phyloP scores from a whole-genome alignment of 2,888 invertebrate species.

The Eristalis tenax region DNA sequence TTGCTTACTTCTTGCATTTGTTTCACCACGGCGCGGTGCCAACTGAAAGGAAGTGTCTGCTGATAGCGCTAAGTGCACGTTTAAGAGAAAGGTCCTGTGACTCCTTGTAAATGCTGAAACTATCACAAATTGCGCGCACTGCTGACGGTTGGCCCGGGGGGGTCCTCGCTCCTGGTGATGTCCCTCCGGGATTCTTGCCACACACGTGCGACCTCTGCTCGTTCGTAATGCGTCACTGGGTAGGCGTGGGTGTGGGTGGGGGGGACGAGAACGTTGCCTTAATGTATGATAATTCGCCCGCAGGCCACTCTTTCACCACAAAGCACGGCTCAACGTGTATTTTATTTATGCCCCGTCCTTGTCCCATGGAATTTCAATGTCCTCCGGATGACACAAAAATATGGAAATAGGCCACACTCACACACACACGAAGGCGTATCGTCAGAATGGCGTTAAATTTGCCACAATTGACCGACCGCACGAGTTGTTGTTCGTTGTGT shows the following conservation, averaged over 20 bases:
- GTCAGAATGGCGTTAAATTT: slow-evolving; percentile 33
- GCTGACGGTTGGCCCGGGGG: not conserved
- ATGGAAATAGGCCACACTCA: not conserved
- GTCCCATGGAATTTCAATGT: slow-evolving; percentile 24
- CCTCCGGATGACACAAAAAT: not conserved
- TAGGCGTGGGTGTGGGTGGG: too few species aligned
- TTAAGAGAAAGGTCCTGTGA: slow-evolving; percentile 1
- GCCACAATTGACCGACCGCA: slow-evolving; percentile 26
- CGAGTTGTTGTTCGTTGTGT: not conserved
- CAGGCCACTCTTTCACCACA: not conserved
- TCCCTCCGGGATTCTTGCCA: too few species aligned
- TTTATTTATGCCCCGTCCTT: slow-evolving; percentile 21
- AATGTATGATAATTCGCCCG: slow-evolving; percentile 30
- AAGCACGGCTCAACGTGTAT: slow-evolving; percentile 13
- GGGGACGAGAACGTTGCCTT: not conserved
- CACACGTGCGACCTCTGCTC: too few species aligned
- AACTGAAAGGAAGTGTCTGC: not conserved
- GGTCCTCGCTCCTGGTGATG: too few species aligned
- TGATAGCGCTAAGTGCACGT: slow-evolving; percentile 25
- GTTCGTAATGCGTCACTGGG: too few species aligned
- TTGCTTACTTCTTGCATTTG: slow-evolving; percentile 5
- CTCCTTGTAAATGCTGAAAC: slow-evolving; percentile 8
- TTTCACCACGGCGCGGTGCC: not conserved
- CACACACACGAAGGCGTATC: slow-evolving; percentile 3
- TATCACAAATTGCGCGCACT: not conserved